phyloP scores from a whole-genome alignment of 2,797 vertebrate species.

The Falco naumanni region DNA sequence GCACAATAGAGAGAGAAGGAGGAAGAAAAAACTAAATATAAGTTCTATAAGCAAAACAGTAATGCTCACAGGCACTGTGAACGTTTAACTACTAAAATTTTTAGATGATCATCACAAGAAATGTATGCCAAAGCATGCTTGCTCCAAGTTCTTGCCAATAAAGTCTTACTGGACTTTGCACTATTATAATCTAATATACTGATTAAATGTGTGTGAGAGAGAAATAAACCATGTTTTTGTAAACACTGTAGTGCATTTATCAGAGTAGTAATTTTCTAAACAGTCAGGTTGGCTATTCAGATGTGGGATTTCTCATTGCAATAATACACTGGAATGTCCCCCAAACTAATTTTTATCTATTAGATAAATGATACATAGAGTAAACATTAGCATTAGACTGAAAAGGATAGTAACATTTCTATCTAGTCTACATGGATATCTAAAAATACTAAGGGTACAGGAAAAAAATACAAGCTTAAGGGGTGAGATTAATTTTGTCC shows the following conservation, averaged over 20 bases:
- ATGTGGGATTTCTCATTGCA: background rate
- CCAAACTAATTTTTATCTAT: background rate
- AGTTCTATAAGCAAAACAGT: too few relatives aligned
- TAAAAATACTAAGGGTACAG: background rate
- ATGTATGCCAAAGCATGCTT: background rate
- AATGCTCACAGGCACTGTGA: background rate
- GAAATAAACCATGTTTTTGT: background rate
- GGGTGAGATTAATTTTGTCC: background rate
- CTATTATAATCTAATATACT: background rate
- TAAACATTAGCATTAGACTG: background rate
- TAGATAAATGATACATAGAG: background rate
- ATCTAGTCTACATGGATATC: background rate
- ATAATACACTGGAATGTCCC: background rate
- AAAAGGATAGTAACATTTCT: background rate
- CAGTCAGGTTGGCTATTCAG: background rate
- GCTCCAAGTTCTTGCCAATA: background rate
- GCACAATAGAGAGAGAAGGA: too few relatives aligned
- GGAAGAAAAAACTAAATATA: too few relatives aligned
- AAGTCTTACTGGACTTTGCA: background rate
- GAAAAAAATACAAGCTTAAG: background rate
- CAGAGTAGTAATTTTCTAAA: background rate
- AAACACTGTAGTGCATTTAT: background rate
- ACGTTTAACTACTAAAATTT: background rate
- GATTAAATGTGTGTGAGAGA: background rate
- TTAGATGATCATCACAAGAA: background rate